A percentile compares a stretch with the other conserved stretches of the same genome.
phyloP scores from a whole-genome alignment of 2,888 invertebrate genomes.

The Lottia scabra region DNA sequence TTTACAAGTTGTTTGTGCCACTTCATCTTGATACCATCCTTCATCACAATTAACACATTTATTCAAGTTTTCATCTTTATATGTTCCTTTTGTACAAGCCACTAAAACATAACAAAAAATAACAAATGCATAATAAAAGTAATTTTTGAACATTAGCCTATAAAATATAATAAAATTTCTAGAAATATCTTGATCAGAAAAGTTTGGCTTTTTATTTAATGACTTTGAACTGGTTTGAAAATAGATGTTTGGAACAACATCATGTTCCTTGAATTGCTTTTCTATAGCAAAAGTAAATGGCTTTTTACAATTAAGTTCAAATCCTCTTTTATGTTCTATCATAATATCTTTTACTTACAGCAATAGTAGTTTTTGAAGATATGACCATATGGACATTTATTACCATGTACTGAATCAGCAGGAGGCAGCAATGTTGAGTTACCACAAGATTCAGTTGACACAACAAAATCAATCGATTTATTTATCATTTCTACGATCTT shows the following conservation, averaged over 20 bases:
- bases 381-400: conserved; percentile 22
- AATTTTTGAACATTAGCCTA: too few species aligned
- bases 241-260: neutral
- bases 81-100: conserved; percentile 57
- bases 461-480: neutral
- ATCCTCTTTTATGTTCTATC: too few species aligned
- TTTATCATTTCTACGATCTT: neutral
- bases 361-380: conserved; percentile 17
- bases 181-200: too few species aligned
- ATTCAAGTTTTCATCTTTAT: conserved; percentile 30
- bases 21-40: conserved; percentile 54
- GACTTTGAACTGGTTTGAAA: too few species aligned
- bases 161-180: too few species aligned
- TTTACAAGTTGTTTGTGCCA: conserved; percentile 50
- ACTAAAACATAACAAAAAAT: conserved; percentile 36
- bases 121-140: too few species aligned
- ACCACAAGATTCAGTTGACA: conserved; percentile 14
- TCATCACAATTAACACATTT: conserved; percentile 53
- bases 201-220: too few species aligned
- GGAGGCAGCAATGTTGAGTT: conserved; percentile 18
- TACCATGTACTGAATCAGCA: conserved; percentile 14
- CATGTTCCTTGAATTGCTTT: too few species aligned
- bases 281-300: too few species aligned
- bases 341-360: conserved; percentile 24
- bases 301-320: too few species aligned